Percentiles rank a stretch among this genome's conserved stretches.
Conservation (phyloP, 2,888 invertebrate species). For the Scelioninae gen. 2 region DNA sequence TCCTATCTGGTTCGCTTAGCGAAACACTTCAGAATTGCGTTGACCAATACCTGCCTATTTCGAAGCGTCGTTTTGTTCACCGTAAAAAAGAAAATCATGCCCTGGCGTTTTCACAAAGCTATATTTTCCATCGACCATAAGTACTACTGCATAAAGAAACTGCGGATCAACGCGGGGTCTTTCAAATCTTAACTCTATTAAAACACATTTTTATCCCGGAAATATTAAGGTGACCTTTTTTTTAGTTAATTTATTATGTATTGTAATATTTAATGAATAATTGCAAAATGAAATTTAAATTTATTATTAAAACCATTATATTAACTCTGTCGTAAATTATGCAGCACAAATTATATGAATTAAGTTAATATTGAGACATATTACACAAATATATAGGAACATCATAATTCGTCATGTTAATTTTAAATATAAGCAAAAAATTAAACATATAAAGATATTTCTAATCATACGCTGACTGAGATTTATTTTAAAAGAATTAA, state of each 20-base stretch:
- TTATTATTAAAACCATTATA: no score
- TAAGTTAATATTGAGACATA: no score
- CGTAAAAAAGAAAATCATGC: conserved; percentile 51
- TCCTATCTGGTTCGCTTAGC: background rate
- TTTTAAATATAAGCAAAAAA: no score
- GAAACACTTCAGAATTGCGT: conserved; percentile 49
- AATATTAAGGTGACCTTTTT: conserved; percentile 21
- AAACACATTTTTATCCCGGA: conserved; percentile 41
- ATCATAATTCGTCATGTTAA: no score
- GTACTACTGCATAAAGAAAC: conserved; percentile 44
- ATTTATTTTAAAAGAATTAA: no score
- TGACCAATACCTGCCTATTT: conserved; percentile 43
- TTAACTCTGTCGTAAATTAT: no score
- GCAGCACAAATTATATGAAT: no score
- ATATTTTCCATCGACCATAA: conserved; percentile 51
- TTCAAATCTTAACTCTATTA: conserved; percentile 52
- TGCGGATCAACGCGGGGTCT: conserved; percentile 51
- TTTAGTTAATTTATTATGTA: background rate
- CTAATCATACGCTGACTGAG: no score
- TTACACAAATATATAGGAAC: no score
- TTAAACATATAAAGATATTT: no score
- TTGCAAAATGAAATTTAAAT: no score
- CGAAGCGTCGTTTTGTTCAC: conserved; percentile 47
- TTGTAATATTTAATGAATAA: no score
- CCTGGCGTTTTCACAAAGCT: conserved; percentile 39